Percentiles rank a stretch among this genome's conserved stretches.
These are phyloP conservation scores for Botia almorhae DNA, from an alignment of 2,797 vertebrate species.

Conservation along the genomic window DNA sequence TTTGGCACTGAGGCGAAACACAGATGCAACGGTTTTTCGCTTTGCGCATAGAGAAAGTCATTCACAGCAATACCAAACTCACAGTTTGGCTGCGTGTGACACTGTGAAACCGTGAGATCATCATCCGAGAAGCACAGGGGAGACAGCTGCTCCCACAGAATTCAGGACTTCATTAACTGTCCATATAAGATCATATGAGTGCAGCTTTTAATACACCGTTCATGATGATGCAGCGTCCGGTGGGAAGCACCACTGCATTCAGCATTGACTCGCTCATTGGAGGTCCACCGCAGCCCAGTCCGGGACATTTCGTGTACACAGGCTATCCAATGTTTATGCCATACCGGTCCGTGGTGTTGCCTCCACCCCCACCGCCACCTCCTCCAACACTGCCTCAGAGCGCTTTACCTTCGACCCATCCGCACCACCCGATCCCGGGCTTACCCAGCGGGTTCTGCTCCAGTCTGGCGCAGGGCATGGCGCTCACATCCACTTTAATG, in stretches of 20 bases:
- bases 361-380: conserved; percentile 87
- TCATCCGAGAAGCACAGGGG: conserved; percentile 31
- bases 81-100: conserved; percentile 7
- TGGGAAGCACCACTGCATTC: conserved; percentile 93
- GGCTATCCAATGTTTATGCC: conserved; percentile 98
- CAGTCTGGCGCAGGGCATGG: conserved; percentile 91
- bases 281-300: conserved; percentile 88
- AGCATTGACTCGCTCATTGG: conserved; percentile 97
- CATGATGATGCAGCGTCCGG: conserved; percentile 96
- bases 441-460: conserved; percentile 91
- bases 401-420: conserved; percentile 80
- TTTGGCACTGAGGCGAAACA: conserved; percentile 31
- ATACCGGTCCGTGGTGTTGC: conserved; percentile 92
- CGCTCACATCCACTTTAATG: conserved; percentile 93
- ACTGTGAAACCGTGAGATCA: conserved; percentile 9
- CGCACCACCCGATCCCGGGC: conserved; percentile 86
- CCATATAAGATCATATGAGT: conserved; percentile 81
- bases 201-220: conserved; percentile 87
- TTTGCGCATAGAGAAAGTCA: conserved; percentile 28
- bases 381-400: conserved; percentile 77
- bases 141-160: conserved; percentile 13
- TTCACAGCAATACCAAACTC: conserved; percentile 47
- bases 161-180: conserved; percentile 47
- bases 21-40: conserved; percentile 58
- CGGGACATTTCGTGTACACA: conserved; percentile 92